phyloP scores from a whole-genome alignment of 2,888 invertebrate species.

The Ennomos quercinarius region DNA sequence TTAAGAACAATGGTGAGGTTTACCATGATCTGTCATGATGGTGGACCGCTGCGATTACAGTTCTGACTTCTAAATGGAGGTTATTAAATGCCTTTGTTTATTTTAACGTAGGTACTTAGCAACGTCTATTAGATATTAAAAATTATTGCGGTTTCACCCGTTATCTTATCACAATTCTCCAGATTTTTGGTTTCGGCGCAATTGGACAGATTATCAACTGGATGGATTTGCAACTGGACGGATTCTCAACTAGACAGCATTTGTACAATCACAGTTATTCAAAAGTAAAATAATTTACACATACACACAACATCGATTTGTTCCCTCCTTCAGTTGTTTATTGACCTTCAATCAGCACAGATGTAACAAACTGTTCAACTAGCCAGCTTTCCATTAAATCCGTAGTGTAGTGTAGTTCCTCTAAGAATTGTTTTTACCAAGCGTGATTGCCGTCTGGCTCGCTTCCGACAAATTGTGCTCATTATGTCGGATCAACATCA shows the following conservation, averaged over 20 bases:
- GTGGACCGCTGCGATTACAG: conserved; percentile 14
- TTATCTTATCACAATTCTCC: too few relatives aligned
- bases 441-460: conserved; percentile 25
- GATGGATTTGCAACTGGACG: too few relatives aligned
- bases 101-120: neutral
- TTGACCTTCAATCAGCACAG: neutral
- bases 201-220: too few relatives aligned
- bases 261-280: too few relatives aligned
- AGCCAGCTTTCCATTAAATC: conserved; percentile 8
- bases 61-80: conserved; percentile 30
- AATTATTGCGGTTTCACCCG: too few relatives aligned
- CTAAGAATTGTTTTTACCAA: conserved; percentile 37
- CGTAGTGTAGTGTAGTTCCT: too few relatives aligned
- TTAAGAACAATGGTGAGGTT: conserved; percentile 11
- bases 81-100: conserved; percentile 32
- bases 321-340: too few relatives aligned
- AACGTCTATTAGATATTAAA: too few relatives aligned
- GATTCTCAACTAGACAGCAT: too few relatives aligned
- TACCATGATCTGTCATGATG: conserved; percentile 12
- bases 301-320: too few relatives aligned
- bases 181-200: too few relatives aligned
- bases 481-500: conserved; percentile 30
- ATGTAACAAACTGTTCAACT: neutral
- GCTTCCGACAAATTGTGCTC: conserved; percentile 36
- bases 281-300: too few relatives aligned